Conservation (phyloP, 2,113 vertebrate species). For the Murina feae region DNA sequence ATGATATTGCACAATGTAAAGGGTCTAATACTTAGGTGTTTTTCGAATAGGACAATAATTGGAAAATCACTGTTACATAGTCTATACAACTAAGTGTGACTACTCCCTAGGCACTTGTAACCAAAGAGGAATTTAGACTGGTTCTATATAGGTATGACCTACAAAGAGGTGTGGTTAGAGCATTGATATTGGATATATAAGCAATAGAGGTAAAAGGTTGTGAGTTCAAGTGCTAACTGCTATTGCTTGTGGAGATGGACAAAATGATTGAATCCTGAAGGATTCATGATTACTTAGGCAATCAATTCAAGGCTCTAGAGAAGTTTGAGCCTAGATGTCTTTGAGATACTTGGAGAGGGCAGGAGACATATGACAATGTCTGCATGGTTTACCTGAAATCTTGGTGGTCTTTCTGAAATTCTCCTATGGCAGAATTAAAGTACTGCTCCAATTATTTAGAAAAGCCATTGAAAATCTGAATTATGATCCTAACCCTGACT, state of each 20-base stretch:
- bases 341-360: neutral
- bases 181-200: constrained; percentile 11
- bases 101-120: constrained; percentile 16
- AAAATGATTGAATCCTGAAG: neutral
- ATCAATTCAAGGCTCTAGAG: neutral
- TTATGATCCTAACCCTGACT: neutral
- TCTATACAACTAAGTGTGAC: neutral
- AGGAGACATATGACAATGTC: neutral
- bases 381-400: neutral
- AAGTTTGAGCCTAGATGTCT: neutral
- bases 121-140: constrained; percentile 31
- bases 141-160: neutral
- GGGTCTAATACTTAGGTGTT: neutral
- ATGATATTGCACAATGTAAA: neutral
- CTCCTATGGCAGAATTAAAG: neutral
- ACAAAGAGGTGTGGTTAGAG: neutral
- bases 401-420: constrained; percentile 24
- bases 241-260: neutral
- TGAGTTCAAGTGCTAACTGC: neutral
- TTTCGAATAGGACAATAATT: neutral
- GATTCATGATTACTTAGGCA: neutral
- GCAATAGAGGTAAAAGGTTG: neutral
- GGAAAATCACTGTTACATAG: neutral
- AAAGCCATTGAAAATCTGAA: constrained; percentile 11
- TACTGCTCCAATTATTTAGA: constrained; percentile 25